phyloP scores from a whole-genome alignment of 2,888 invertebrate species.

The Caenorhabditis angaria region DNA sequence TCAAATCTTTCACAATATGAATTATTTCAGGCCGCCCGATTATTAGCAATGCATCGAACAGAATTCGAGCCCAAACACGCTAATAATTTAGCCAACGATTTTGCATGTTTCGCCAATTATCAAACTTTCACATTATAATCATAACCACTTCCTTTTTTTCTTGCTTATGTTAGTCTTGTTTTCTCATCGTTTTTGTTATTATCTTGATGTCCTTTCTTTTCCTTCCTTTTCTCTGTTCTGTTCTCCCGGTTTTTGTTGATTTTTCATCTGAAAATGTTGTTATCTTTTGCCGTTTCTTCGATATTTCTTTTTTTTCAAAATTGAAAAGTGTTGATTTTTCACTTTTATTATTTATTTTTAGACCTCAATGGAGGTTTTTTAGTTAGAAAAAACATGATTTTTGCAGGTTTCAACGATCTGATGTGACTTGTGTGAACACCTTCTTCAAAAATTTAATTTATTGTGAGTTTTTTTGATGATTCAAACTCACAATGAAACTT shows the following conservation, averaged over 20 bases:
- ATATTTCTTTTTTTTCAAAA: not conserved
- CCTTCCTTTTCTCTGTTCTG: no score
- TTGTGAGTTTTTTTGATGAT: not conserved
- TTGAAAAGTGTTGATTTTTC: conserved; percentile 4
- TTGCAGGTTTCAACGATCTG: not conserved
- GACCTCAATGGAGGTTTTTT: not conserved
- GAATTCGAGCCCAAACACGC: conserved; percentile 84
- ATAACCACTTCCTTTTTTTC: conserved; percentile 5
- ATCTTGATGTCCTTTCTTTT: not conserved
- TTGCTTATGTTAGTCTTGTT: conserved; percentile 12
- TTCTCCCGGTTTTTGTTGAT: not conserved
- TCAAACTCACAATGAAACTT: no score
- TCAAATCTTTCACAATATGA: not conserved
- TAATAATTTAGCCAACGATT: conserved; percentile 91
- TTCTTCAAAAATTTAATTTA: not conserved
- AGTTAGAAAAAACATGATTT: not conserved
- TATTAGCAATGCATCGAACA: conserved; percentile 79
- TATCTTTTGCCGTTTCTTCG: not conserved
- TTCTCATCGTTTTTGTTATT: conserved; percentile 4
- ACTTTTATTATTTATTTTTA: not conserved
- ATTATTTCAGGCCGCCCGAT: conserved; percentile 72
- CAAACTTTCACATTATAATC: conserved; percentile 24
- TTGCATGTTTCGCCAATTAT: conserved; percentile 87
- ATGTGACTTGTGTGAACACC: conserved; percentile 1
- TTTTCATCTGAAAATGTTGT: conserved; percentile 7